Base-by-base conservation (phyloP, 2,113 vertebrate species). In the Sturnus vulgaris region DNA sequence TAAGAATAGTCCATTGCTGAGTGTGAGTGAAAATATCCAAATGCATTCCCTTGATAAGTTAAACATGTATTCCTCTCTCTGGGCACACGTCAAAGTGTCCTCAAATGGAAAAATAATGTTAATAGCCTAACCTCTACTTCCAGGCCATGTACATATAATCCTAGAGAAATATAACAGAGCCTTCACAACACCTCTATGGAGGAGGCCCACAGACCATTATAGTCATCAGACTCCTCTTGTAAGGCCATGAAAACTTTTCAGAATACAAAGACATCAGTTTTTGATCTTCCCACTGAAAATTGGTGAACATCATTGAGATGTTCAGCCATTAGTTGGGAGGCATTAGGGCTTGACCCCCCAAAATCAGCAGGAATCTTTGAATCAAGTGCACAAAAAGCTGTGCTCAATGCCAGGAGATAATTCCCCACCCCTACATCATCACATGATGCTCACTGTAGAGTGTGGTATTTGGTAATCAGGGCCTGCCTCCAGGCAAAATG, bases 1-100 rank as follows among this genome's bases (percentile, higher is more conserved):
- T 82, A 93, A 89, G 92, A 82, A 94, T 88, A 93, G 88, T 40
- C 40, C 49, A 11, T 57, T 86, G 92, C 73, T 95, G 77, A 96
- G 94, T 95, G 94, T 47, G 86, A 93, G 31, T 70, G 93, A 96
- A 93, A 77, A 42, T 69, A 59, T 75, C 68, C 93, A 84, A 72
- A 69, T 65, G 37, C 10, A 2, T 93, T 92, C 60, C 27, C 72
- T 93, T 71, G 96, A 97, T 95, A 97, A 95, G 65, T 37, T 52
- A 60, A 53, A 27, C 64, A 56, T 72, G 57, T 92, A 60, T 89
- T 93, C 4, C 1, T 70, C 60, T 91, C 61, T 88, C 72, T 66
- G 60, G 47, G 76, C 80, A 78, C 64, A n/a, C 0, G 1, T 70
- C 52, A 11, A 55, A 86, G 79, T 23, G 33, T 81, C 72, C 68